Evolutionary conservation across 37 sponge, comb jelly and placozoan genomes (phyloP).

Genomic region (Diacarnus erythraeanus): DNA sequence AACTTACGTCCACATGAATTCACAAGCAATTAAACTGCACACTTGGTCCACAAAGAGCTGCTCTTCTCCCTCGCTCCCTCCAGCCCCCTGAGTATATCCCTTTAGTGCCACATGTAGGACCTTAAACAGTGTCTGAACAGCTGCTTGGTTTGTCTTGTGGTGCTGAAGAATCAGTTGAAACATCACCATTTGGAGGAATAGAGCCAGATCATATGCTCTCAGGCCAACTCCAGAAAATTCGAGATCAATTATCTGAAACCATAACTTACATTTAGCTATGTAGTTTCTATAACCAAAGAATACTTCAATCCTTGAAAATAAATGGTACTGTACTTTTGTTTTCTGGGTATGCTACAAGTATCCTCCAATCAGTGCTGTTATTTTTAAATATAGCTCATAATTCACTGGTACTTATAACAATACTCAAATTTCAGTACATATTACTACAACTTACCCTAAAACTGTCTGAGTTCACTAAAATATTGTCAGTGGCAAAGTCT

Average conservation of each 20-base stretch:
- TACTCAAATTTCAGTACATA: too few species aligned
- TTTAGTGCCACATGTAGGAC: neutral
- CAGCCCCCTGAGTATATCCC: neutral
- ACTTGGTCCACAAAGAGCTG: constrained; percentile 12
- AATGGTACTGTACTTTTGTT: too few species aligned
- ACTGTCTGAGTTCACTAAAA: neutral
- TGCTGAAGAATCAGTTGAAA: neutral
- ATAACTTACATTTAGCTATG: too few species aligned
- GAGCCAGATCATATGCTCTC: constrained; percentile 12
- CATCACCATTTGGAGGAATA: neutral
- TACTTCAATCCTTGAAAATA: too few species aligned
- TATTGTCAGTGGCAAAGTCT: constrained; percentile 13
- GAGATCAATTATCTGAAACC: constrained; percentile 9
- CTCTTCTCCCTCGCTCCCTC: neutral
- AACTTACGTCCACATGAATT: constrained; percentile 20
- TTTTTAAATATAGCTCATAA: too few species aligned
- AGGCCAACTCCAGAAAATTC: constrained; percentile 33
- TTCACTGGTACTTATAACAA: too few species aligned
- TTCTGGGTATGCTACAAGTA: too few species aligned
- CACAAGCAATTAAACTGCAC: constrained; percentile 8
- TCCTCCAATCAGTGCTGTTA: too few species aligned
- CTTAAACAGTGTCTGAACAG: neutral
- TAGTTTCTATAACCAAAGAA: too few species aligned
- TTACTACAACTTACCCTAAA: neutral
- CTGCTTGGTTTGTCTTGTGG: neutral